Evolutionary conservation across 1,140 invertebrate genomes (phyloP).

Genomic region (Drosophila nasuta): DNA sequence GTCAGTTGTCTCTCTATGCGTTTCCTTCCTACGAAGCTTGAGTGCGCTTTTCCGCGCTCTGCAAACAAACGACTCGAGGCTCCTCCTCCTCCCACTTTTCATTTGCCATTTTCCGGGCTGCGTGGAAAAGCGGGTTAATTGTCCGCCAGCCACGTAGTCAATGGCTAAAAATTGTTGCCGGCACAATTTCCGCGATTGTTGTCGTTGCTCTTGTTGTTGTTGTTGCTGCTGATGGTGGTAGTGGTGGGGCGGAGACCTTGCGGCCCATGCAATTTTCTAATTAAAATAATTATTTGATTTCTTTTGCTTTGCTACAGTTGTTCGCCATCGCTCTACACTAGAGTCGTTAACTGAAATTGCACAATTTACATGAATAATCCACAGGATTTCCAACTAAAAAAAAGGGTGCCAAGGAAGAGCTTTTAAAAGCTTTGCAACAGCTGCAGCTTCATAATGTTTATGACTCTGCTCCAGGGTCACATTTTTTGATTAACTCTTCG

Average conservation of each 20-base stretch:
- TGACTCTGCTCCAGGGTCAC: background rate
- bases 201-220: background rate
- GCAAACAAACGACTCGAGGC: background rate
- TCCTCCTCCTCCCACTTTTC: background rate
- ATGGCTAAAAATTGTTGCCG: conserved; percentile 17
- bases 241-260: background rate
- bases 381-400: background rate
- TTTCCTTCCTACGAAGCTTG: background rate
- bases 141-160: conserved; percentile 19
- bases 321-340: background rate
- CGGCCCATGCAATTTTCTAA: conserved; percentile 61
- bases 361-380: conserved; percentile 3
- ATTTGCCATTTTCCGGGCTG: conserved; percentile 4
- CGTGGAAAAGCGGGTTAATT: conserved; percentile 37
- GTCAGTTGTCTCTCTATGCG: conserved; percentile 21
- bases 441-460: background rate
- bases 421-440: too few species aligned
- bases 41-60: conserved; percentile 26
- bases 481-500: background rate
- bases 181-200: conserved; percentile 41
- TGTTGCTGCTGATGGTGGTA: background rate
- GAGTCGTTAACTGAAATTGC: conserved; percentile 10
- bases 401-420: background rate
- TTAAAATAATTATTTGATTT: conserved; percentile 67
- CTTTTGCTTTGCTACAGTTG: conserved; percentile 12